Evolutionary conservation across 2,797 vertebrate species (phyloP).

Genomic region (Cirrhinus molitorella): DNA sequence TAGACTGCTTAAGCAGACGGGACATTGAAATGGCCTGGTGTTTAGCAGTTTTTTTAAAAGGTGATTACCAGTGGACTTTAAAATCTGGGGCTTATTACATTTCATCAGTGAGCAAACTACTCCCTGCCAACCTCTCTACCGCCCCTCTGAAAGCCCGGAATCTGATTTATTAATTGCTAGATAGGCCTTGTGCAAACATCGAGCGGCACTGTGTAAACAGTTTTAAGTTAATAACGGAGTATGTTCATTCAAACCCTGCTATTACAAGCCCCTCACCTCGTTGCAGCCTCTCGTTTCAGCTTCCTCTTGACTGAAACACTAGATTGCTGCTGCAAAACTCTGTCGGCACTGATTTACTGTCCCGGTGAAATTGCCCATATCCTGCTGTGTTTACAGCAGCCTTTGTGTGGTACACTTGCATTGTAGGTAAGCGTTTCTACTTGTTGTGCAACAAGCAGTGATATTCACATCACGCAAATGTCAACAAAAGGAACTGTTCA

Average conservation of each 20-base stretch:
- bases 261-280: constrained; percentile 51
- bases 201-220: constrained; percentile 49
- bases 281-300: constrained; percentile 11
- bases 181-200: constrained; percentile 50
- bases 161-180: constrained; percentile 56
- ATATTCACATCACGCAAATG: constrained; percentile 29
- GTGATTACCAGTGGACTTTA: constrained; percentile 49
- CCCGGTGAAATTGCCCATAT: constrained; percentile 24
- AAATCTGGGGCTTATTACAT: constrained; percentile 46
- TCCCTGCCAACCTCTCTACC: neutral
- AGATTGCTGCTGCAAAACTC: constrained; percentile 29
- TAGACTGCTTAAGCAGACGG: neutral
- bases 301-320: constrained; percentile 42
- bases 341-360: constrained; percentile 56
- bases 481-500: constrained; percentile 38
- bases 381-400: constrained; percentile 36
- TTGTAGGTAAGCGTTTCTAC: constrained; percentile 12
- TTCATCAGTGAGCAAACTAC: constrained; percentile 39
- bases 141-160: constrained; percentile 21
- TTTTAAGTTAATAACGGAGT: constrained; percentile 55
- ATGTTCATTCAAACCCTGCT: constrained; percentile 48
- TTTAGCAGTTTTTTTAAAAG: constrained; percentile 29
- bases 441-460: constrained; percentile 12
- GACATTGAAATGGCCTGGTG: neutral
- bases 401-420: constrained; percentile 29